Conservation (phyloP, 2,888 invertebrate genomes). For the Melipona beecheii region DNA sequence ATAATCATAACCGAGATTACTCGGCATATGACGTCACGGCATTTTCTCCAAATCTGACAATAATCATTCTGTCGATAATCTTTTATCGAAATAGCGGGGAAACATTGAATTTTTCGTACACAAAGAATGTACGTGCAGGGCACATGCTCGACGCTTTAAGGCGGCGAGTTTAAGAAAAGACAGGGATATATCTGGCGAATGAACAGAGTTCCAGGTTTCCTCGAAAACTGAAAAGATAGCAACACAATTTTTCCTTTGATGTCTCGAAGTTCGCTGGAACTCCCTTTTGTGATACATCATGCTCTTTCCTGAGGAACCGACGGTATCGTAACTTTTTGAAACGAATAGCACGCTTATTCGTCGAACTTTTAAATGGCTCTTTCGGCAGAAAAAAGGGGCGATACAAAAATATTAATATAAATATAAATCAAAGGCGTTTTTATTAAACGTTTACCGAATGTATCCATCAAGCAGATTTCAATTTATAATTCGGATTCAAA, state of each 20-base stretch:
- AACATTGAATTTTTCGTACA: neutral
- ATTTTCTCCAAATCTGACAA: neutral
- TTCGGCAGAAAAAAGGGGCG: neutral
- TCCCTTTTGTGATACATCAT: neutral
- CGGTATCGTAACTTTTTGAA: neutral
- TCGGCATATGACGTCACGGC: no score
- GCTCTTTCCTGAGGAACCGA: neutral
- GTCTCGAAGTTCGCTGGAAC: neutral
- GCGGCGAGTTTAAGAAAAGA: no score
- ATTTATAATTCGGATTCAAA: neutral
- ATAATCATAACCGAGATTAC: slow-evolving; percentile 13
- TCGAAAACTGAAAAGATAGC: neutral
- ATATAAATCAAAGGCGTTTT: neutral
- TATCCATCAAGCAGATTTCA: neutral
- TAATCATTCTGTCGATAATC: no score
- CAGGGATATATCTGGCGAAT: neutral
- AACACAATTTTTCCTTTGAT: slow-evolving; percentile 3
- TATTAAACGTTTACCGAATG: neutral
- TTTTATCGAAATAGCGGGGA: neutral
- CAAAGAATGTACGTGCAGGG: no score
- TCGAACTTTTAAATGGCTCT: neutral
- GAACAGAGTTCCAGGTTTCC: neutral
- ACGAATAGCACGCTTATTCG: neutral
- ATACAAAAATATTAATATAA: neutral
- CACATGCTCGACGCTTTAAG: neutral